Evolutionary conservation across 2,888 invertebrate species (phyloP).

Genomic region (Scaptomyza polygonia): DNA sequence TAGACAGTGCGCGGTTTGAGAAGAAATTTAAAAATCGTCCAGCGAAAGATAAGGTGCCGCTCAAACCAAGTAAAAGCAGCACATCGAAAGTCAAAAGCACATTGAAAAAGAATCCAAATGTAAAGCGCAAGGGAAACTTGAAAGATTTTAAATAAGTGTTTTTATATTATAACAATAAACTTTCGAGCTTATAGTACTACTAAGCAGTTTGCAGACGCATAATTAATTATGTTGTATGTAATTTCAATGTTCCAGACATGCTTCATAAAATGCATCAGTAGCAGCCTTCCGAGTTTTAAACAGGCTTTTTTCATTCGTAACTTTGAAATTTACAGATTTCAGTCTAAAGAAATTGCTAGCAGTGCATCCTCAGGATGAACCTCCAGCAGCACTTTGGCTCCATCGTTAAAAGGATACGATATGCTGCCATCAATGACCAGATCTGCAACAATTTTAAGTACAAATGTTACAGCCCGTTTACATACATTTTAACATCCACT

Average conservation of each 20-base stretch:
- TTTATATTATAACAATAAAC: constrained; percentile 54
- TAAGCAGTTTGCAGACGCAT: constrained; percentile 64
- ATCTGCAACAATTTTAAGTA: constrained; percentile 84
- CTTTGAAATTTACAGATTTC: constrained; percentile 38
- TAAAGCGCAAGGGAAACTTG: constrained; percentile 21
- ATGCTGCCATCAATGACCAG: constrained; percentile 98
- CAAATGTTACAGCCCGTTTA: not conserved
- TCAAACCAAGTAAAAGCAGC: constrained; percentile 8
- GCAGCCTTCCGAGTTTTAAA: constrained; percentile 28
- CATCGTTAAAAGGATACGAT: constrained; percentile 97
- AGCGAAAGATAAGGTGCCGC: not conserved
- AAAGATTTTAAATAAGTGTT: constrained; percentile 13
- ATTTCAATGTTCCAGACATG: constrained; percentile 56
- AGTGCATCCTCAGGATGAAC: constrained; percentile 94
- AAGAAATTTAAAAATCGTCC: constrained; percentile 60
- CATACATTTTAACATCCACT: constrained; percentile 51
- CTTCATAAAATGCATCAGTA: constrained; percentile 41
- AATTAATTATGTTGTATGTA: constrained; percentile 31
- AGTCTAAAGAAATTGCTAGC: constrained; percentile 88
- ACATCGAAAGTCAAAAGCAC: constrained; percentile 2
- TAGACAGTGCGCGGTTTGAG: constrained; percentile 75
- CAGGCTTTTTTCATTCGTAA: constrained; percentile 44
- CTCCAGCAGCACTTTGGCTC: constrained; percentile 93
- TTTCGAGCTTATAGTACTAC: constrained; percentile 67
- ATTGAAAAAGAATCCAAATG: constrained; percentile 27